Conservation (phyloP, 53 echinoderm and acorn worm genomes). For the Holothuria scabra region DNA sequence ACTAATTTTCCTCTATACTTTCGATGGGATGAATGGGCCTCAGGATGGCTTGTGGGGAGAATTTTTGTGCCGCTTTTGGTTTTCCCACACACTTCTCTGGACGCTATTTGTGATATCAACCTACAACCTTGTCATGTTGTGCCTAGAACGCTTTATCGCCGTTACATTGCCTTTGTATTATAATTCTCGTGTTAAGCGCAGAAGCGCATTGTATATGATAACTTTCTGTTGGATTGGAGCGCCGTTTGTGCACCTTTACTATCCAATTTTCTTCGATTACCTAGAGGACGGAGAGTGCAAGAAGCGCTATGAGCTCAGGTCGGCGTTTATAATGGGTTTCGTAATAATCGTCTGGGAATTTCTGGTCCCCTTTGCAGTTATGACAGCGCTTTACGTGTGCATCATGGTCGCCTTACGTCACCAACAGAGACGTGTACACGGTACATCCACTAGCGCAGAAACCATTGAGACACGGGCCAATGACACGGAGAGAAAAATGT, state of each 20-base stretch:
- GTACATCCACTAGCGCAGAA: not conserved
- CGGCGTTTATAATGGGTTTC: conserved; percentile 57
- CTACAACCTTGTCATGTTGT: conserved; percentile 62
- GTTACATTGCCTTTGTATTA: conserved; percentile 57
- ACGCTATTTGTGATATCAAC: conserved; percentile 63
- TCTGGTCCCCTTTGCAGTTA: conserved; percentile 66
- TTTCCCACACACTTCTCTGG: conserved; percentile 67
- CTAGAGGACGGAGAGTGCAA: conserved; percentile 46
- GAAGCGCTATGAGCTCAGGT: conserved; percentile 27
- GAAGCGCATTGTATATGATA: conserved; percentile 45
- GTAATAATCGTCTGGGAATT: conserved; percentile 70
- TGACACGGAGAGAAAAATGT: not conserved
- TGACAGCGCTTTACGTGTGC: conserved; percentile 64
- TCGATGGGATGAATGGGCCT: not conserved
- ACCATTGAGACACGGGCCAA: not conserved
- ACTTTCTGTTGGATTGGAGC: conserved; percentile 60
- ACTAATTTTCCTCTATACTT: conserved; percentile 52
- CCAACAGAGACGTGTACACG: conserved; percentile 57
- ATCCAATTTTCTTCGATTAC: conserved; percentile 63
- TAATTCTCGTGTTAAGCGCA: conserved; percentile 3
- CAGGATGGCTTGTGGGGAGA: conserved; percentile 45
- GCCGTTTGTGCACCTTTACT: conserved; percentile 62
- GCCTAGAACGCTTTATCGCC: conserved; percentile 68
- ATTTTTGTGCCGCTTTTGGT: conserved; percentile 67
- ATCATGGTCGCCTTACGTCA: conserved; percentile 63